Percentiles rank a stretch among this genome's conserved stretches.
phyloP scores from a whole-genome alignment of 2,888 invertebrate species.

The Camponotus fellah region DNA sequence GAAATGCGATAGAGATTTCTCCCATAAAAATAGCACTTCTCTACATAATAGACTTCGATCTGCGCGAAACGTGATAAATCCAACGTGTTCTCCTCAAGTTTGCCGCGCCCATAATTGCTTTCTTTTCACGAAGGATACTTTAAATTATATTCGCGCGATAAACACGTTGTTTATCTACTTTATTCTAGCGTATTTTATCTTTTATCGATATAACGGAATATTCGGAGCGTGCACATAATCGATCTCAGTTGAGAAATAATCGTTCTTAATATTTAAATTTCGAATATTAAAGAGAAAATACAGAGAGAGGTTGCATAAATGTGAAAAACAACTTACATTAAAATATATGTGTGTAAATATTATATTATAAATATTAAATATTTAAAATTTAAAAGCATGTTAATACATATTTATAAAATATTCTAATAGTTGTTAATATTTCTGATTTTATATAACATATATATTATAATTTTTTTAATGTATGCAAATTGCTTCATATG shows the following conservation, averaged over 20 bases:
- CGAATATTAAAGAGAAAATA: background rate
- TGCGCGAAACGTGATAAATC: slow-evolving; percentile 16
- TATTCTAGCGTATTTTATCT: slow-evolving; percentile 4
- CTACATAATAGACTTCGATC: slow-evolving; percentile 26
- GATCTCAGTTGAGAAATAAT: background rate
- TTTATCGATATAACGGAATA: background rate
- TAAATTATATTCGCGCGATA: background rate
- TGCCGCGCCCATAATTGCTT: slow-evolving; percentile 21
- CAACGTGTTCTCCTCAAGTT: slow-evolving; percentile 3
- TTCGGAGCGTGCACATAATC: slow-evolving; percentile 1
- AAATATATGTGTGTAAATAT: background rate
- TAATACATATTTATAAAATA: background rate
- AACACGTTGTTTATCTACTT: background rate
- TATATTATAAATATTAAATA: slow-evolving; percentile 6
- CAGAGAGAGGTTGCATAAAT: background rate
- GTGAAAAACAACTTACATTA: background rate
- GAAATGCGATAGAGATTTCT: background rate
- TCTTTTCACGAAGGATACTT: background rate
- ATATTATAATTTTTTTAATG: background rate
- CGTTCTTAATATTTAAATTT: slow-evolving; percentile 12
- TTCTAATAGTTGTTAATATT: background rate
- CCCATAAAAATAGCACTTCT: slow-evolving; percentile 21
- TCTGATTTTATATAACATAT: background rate
- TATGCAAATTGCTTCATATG: background rate
- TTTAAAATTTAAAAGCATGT: background rate